A percentile compares a stretch with the other conserved stretches of the same genome.
phyloP scores from a whole-genome alignment of 2,797 vertebrate species.

The Hoplostethus atlanticus region DNA sequence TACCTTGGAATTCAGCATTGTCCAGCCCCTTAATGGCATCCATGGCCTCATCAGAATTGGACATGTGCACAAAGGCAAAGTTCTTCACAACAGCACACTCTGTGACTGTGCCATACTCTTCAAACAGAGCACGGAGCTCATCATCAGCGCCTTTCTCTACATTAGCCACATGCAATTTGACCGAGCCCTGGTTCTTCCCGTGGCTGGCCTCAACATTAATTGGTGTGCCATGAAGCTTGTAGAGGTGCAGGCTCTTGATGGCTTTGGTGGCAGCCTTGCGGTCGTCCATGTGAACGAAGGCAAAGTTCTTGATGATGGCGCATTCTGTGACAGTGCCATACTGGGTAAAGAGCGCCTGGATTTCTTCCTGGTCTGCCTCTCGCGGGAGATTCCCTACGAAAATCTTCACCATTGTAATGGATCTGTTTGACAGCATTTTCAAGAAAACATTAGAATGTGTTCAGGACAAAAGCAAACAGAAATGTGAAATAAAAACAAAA shows the following conservation, averaged over 20 bases:
- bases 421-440: slow-evolving; percentile 19
- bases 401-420: slow-evolving; percentile 85
- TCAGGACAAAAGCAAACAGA: too few species aligned
- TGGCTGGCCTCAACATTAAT: slow-evolving; percentile 87
- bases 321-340: slow-evolving; percentile 86
- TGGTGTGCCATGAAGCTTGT: slow-evolving; percentile 82
- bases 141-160: slow-evolving; percentile 83
- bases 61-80: slow-evolving; percentile 88
- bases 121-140: slow-evolving; percentile 83
- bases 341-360: slow-evolving; percentile 82
- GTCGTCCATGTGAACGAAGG: slow-evolving; percentile 88
- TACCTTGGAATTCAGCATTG: slow-evolving; percentile 85
- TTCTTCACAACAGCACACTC: slow-evolving; percentile 87
- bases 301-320: slow-evolving; percentile 87
- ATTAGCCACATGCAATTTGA: slow-evolving; percentile 88
- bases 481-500: too few species aligned
- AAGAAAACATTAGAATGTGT: background rate
- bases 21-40: slow-evolving; percentile 86
- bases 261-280: slow-evolving; percentile 87
- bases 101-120: slow-evolving; percentile 83
- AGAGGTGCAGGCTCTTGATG: slow-evolving; percentile 82
- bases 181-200: slow-evolving; percentile 83
- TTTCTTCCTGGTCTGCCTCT: slow-evolving; percentile 83
- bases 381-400: slow-evolving; percentile 87
- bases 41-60: slow-evolving; percentile 85